phyloP scores from a whole-genome alignment of 2,113 vertebrate genomes.

The Megaleporinus macrocephalus region DNA sequence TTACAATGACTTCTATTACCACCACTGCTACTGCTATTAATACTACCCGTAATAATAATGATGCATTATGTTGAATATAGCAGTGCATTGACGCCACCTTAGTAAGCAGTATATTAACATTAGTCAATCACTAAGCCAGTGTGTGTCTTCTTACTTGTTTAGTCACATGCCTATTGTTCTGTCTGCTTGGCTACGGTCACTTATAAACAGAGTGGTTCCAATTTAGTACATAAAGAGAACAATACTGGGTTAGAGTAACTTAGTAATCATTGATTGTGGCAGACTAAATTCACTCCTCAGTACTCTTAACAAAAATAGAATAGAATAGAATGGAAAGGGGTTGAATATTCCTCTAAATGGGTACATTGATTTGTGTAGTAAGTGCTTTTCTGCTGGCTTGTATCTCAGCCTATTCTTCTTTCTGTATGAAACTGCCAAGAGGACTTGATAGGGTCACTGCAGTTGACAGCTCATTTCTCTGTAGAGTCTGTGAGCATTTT shows the following conservation, averaged over 20 bases:
- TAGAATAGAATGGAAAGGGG: neutral
- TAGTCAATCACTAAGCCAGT: neutral
- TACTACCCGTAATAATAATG: too few relatives aligned
- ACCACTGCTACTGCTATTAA: too few relatives aligned
- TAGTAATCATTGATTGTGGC: neutral
- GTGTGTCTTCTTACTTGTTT: neutral
- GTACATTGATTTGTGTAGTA: neutral
- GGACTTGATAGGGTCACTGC: slow-evolving; percentile 18
- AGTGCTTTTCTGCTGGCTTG: neutral
- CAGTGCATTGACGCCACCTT: neutral
- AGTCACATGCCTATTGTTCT: neutral
- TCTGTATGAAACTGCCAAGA: neutral
- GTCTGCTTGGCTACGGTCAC: neutral
- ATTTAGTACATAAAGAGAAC: neutral
- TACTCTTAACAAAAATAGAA: neutral
- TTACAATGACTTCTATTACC: too few relatives aligned
- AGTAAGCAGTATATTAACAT: neutral
- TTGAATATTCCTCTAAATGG: neutral
- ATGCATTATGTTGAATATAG: neutral
- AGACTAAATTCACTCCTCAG: neutral
- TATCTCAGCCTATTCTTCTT: slow-evolving; percentile 8
- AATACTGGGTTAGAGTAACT: neutral
- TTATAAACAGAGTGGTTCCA: slow-evolving; percentile 17
- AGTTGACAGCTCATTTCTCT: slow-evolving; percentile 26
- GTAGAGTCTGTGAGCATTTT: neutral